Conservation (phyloP, 1,140 invertebrate species). For the Euwallacea similis region DNA sequence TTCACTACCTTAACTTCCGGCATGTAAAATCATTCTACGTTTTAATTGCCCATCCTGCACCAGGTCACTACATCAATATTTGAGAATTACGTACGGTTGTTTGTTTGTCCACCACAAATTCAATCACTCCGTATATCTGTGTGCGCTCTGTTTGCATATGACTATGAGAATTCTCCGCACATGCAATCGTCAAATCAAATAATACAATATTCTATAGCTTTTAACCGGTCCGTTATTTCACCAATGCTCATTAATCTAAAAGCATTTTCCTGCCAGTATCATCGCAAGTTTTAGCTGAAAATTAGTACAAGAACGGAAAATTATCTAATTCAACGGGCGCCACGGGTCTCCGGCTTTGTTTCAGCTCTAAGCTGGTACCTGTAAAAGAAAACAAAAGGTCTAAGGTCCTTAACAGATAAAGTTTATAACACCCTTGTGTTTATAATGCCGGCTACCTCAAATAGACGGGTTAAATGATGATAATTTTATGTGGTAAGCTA, state of each 20-base stretch:
- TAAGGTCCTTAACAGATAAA: too few relatives aligned
- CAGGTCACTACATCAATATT: slow-evolving; percentile 47
- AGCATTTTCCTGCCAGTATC: background rate
- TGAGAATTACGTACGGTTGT: slow-evolving; percentile 43
- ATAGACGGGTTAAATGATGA: background rate
- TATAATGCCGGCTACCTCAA: too few relatives aligned
- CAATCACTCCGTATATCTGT: slow-evolving; percentile 46
- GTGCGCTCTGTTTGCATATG: slow-evolving; percentile 20
- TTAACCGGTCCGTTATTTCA: slow-evolving; percentile 6
- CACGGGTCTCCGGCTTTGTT: too few relatives aligned
- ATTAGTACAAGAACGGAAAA: too few relatives aligned
- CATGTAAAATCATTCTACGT: background rate
- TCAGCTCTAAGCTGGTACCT: too few relatives aligned
- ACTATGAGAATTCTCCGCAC: slow-evolving; percentile 29
- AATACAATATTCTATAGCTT: slow-evolving; percentile 10
- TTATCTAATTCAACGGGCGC: too few relatives aligned
- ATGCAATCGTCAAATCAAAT: slow-evolving; percentile 28
- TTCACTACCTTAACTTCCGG: too few relatives aligned
- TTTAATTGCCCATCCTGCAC: slow-evolving; percentile 14
- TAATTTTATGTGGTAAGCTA: slow-evolving; percentile 9
- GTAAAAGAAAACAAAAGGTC: too few relatives aligned
- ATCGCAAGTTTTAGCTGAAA: too few relatives aligned
- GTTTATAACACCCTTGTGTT: too few relatives aligned
- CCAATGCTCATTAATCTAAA: background rate
- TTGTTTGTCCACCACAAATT: slow-evolving; percentile 45